These are phyloP conservation scores for Platichthys stellatus DNA, from an alignment of 2,113 vertebrate species.

Conservation along the genomic window DNA sequence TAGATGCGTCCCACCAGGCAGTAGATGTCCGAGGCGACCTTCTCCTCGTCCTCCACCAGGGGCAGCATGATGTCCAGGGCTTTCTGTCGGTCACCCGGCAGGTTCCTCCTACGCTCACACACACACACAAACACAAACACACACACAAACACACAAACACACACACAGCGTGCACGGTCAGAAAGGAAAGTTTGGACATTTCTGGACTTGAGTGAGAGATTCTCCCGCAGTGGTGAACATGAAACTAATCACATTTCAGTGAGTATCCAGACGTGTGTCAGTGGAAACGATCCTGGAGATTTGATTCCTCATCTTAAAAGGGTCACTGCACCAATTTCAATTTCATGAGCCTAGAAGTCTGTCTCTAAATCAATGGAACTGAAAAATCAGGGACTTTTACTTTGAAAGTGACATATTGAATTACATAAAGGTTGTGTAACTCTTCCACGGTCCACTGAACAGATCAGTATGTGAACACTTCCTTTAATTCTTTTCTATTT, in stretches of 20 bases:
- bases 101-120: slow-evolving; percentile 86
- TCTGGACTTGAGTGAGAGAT: background rate
- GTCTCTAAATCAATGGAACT: too few relatives aligned
- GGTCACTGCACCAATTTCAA: background rate
- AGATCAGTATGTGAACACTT: background rate
- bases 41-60: slow-evolving; percentile 89
- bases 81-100: slow-evolving; percentile 90
- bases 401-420: background rate
- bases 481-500: slow-evolving; percentile 4
- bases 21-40: slow-evolving; percentile 97
- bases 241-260: background rate
- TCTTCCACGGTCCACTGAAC: background rate
- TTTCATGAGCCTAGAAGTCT: background rate
- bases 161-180: background rate
- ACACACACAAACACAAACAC: slow-evolving; percentile 4
- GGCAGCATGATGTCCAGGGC: slow-evolving; percentile 96
- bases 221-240: background rate
- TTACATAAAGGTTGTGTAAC: too few relatives aligned
- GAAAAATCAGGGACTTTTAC: background rate
- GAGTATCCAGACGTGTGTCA: background rate
- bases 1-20: slow-evolving; percentile 97
- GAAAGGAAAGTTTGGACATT: background rate
- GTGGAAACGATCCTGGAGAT: background rate
- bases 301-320: background rate
- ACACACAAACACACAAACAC: background rate